Conservation (phyloP, 2,797 vertebrate species). For the Muscicapa striata region DNA sequence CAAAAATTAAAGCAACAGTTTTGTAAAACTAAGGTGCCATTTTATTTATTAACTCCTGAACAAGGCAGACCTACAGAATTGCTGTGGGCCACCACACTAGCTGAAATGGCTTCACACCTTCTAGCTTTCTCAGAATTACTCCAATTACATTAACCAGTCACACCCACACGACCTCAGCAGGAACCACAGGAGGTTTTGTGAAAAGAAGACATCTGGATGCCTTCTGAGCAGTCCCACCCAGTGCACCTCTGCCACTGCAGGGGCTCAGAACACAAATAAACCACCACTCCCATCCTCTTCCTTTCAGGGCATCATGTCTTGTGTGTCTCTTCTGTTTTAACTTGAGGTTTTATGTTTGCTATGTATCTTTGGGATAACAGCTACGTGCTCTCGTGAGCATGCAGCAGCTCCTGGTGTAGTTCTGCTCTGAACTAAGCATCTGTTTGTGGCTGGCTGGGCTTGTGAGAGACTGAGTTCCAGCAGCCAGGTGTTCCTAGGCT, state of each 20-base stretch:
- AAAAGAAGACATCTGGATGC: background rate
- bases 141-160: rapidly evolving
- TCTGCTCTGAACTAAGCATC: background rate
- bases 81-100: background rate
- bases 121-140: background rate
- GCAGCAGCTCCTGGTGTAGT: background rate
- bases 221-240: background rate
- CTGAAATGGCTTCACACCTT: background rate
- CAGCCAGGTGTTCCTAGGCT: background rate
- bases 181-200: background rate
- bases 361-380: background rate
- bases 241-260: background rate
- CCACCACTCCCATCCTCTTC: background rate
- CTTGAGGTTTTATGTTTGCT: background rate
- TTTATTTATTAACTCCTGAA: background rate
- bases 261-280: background rate
- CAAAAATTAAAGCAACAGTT: background rate
- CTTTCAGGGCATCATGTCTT: background rate
- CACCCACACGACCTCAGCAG: background rate
- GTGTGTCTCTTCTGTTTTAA: background rate
- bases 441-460: rapidly evolving
- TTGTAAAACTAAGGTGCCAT: background rate
- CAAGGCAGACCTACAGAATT: background rate
- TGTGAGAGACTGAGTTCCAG: background rate
- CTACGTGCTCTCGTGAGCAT: rapidly evolving